A percentile compares a stretch with the other conserved stretches of the same genome.
Conservation (phyloP, 2,888 invertebrate species). For the Leptopilina syphax region DNA sequence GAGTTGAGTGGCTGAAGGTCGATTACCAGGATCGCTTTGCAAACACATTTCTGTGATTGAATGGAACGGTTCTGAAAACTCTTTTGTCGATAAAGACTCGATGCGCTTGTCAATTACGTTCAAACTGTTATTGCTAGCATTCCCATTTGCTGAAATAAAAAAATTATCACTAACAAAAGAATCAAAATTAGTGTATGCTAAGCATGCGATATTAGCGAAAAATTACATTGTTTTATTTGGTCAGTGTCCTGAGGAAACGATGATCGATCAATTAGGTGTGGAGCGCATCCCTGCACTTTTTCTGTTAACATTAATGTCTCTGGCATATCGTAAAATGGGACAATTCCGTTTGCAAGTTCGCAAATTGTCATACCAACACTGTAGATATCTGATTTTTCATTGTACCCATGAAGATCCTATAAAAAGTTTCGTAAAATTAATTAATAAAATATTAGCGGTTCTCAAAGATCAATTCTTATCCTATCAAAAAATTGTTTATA, state of each 20-base stretch:
- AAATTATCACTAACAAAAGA: no score
- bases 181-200: no score
- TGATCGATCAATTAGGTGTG: slow-evolving; percentile 86
- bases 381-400: slow-evolving; percentile 93
- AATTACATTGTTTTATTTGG: slow-evolving; percentile 68
- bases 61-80: slow-evolving; percentile 88
- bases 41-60: slow-evolving; percentile 86
- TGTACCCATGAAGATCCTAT: slow-evolving; percentile 90
- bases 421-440: slow-evolving; percentile 46
- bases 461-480: background rate
- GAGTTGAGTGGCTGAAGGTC: slow-evolving; percentile 85
- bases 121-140: slow-evolving; percentile 54
- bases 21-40: slow-evolving; percentile 82
- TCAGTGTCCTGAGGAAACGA: slow-evolving; percentile 81
- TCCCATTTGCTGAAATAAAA: slow-evolving; percentile 53
- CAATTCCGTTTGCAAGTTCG: slow-evolving; percentile 92
- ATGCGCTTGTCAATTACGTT: slow-evolving; percentile 52
- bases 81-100: slow-evolving; percentile 74
- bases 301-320: slow-evolving; percentile 95
- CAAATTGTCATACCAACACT: slow-evolving; percentile 93
- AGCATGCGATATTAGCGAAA: background rate
- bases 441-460: no score
- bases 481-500: no score
- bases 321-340: slow-evolving; percentile 90
- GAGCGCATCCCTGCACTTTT: slow-evolving; percentile 88